phyloP scores from a whole-genome alignment of 1,140 invertebrate species.

The Lepidostoma basale region DNA sequence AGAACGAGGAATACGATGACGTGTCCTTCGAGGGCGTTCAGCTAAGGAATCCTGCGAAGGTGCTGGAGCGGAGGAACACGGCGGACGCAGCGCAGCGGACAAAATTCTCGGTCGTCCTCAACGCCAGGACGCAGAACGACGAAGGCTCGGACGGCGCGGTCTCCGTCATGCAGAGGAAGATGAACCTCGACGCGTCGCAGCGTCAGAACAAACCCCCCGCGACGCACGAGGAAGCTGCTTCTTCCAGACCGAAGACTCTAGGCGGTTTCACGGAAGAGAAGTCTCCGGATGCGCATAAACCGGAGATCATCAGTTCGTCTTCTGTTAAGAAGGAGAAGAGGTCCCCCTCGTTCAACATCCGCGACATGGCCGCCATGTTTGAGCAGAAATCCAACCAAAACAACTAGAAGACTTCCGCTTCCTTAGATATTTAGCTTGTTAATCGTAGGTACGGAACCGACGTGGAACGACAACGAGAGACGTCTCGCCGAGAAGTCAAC shows the following conservation, averaged over 20 bases:
- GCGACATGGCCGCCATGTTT: slow-evolving; percentile 79
- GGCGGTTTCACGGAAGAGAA: slow-evolving; percentile 30
- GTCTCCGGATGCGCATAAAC: background rate
- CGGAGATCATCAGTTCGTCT: background rate
- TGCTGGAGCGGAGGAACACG: slow-evolving; percentile 57
- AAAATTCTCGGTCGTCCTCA: slow-evolving; percentile 49
- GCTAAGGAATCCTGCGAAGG: slow-evolving; percentile 48
- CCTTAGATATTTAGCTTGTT: background rate
- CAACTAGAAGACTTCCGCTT: background rate
- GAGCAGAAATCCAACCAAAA: slow-evolving; percentile 58
- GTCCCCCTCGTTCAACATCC: slow-evolving; percentile 73
- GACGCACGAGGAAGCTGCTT: background rate
- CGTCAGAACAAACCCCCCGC: slow-evolving; percentile 47
- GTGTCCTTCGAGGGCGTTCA: slow-evolving; percentile 48
- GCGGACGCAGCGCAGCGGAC: slow-evolving; percentile 58
- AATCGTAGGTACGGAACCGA: too few species aligned
- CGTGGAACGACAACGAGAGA: too few species aligned
- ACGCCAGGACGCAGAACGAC: background rate
- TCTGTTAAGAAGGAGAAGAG: slow-evolving; percentile 62
- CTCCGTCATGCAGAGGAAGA: slow-evolving; percentile 33
- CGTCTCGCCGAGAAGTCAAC: too few species aligned
- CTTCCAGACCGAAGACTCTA: slow-evolving; percentile 31
- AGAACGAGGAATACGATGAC: slow-evolving; percentile 45
- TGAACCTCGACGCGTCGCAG: slow-evolving; percentile 29
- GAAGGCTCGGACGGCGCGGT: slow-evolving; percentile 32